Conservation (phyloP, 2,888 invertebrate species). For the Beris morrisii region DNA sequence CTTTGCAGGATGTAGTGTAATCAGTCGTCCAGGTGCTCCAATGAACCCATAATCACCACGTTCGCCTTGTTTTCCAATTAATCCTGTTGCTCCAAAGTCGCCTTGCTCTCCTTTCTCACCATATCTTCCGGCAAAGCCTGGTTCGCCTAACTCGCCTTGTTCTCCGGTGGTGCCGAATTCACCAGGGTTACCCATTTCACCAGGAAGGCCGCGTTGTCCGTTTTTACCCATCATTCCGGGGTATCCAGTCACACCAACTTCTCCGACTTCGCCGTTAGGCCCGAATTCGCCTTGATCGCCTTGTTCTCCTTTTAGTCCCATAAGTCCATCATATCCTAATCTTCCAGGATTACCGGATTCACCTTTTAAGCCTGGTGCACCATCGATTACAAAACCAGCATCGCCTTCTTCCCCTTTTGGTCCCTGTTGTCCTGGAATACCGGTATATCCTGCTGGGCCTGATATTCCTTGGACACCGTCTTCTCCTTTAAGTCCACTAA, state of each 20-base stretch:
- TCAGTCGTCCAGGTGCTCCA: conserved; percentile 54
- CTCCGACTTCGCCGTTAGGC: conserved; percentile 57
- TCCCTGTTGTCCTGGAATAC: conserved; percentile 58
- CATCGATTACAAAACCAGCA: conserved; percentile 59
- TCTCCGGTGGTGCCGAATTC: conserved; percentile 58
- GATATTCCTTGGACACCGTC: conserved; percentile 58
- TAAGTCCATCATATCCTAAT: conserved; percentile 57
- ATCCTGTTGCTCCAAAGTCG: conserved; percentile 56
- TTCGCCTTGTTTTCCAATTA: conserved; percentile 55
- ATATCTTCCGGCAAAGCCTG: conserved; percentile 60
- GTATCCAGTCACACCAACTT: conserved; percentile 56
- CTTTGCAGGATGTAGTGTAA: conserved; percentile 54
- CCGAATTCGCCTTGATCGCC: conserved; percentile 62
- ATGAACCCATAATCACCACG: conserved; percentile 54
- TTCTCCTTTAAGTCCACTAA: conserved; percentile 67
- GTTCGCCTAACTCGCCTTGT: conserved; percentile 60
- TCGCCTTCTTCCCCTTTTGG: conserved; percentile 62
- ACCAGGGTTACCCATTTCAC: conserved; percentile 56
- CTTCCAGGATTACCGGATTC: conserved; percentile 64
- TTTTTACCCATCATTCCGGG: conserved; percentile 51
- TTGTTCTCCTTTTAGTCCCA: conserved; percentile 57
- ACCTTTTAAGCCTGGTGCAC: conserved; percentile 62
- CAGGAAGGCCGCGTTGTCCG: conserved; percentile 62
- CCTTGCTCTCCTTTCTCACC: conserved; percentile 64
- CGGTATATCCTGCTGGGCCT: conserved; percentile 55